Percentiles rank a stretch among this genome's conserved stretches.
These are phyloP conservation scores for Podiceps cristatus DNA, from an alignment of 2,113 vertebrate species.

Conservation along the genomic window DNA sequence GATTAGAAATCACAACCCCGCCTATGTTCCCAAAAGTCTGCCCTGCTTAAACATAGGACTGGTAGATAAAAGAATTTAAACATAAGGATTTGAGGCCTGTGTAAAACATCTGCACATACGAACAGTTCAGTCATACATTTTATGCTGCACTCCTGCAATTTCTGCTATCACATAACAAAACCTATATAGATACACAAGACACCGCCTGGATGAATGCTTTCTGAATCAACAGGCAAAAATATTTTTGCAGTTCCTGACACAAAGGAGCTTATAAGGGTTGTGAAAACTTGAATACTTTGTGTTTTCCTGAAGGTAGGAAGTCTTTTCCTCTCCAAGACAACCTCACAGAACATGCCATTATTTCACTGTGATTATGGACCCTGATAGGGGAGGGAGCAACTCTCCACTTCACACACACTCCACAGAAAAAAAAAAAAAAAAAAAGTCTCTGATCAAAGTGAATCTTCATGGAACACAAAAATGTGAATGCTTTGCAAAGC, in stretches of 20 bases:
- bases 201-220: not conserved
- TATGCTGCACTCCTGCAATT: not conserved
- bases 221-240: not conserved
- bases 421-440: too few species aligned
- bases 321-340: not conserved
- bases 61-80: not conserved
- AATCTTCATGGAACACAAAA: not conserved
- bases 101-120: not conserved
- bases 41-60: not conserved
- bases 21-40: not conserved
- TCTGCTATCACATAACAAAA: not conserved
- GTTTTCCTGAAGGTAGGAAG: not conserved
- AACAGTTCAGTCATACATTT: slow-evolving; percentile 35
- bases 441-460: not conserved
- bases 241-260: not conserved
- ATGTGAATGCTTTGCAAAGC: not conserved
- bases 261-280: not conserved
- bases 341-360: not conserved
- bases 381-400: not conserved
- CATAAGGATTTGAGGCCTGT: not conserved
- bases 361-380: not conserved
- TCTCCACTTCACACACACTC: not conserved
- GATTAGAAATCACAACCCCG: not conserved
- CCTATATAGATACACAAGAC: not conserved
- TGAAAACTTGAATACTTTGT: not conserved